These are phyloP conservation scores for Microctenopoma stevenorrisi DNA, from an alignment of 2,797 vertebrate species.

Conservation along the genomic window DNA sequence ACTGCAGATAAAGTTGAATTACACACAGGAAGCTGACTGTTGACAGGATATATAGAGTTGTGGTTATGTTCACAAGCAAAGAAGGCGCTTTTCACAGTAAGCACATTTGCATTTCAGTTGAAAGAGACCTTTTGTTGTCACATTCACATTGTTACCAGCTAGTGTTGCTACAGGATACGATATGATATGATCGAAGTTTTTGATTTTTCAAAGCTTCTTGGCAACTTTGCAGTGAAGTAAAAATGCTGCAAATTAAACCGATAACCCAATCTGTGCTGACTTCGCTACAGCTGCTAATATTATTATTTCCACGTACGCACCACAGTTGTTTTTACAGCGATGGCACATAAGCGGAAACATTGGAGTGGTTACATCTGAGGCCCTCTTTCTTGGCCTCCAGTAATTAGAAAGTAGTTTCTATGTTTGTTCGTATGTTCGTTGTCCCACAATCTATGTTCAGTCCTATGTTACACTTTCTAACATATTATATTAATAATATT, in stretches of 20 bases:
- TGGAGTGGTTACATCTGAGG: neutral
- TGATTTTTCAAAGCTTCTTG: neutral
- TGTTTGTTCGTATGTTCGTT: neutral
- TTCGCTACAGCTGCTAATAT: neutral
- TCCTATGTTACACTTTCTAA: neutral
- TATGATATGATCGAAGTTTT: constrained; percentile 9
- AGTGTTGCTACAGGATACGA: constrained; percentile 9
- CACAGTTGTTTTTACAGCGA: neutral
- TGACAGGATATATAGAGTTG: constrained; percentile 83
- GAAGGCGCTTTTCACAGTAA: constrained; percentile 56
- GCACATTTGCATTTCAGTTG: constrained; percentile 62
- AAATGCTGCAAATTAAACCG: neutral
- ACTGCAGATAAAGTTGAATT: constrained; percentile 36
- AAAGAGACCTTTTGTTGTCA: constrained; percentile 13
- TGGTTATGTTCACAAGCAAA: constrained; percentile 73
- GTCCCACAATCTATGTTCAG: neutral
- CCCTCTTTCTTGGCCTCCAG: neutral
- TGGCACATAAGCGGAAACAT: neutral
- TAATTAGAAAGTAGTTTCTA: neutral
- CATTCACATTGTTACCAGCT: constrained; percentile 22
- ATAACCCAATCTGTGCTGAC: neutral
- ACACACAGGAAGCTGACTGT: constrained; percentile 78
- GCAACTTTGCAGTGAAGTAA: neutral
- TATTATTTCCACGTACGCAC: too few relatives aligned
- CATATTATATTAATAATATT: neutral